phyloP scores from a whole-genome alignment of 2,113 vertebrate species.

The Tyto alba region DNA sequence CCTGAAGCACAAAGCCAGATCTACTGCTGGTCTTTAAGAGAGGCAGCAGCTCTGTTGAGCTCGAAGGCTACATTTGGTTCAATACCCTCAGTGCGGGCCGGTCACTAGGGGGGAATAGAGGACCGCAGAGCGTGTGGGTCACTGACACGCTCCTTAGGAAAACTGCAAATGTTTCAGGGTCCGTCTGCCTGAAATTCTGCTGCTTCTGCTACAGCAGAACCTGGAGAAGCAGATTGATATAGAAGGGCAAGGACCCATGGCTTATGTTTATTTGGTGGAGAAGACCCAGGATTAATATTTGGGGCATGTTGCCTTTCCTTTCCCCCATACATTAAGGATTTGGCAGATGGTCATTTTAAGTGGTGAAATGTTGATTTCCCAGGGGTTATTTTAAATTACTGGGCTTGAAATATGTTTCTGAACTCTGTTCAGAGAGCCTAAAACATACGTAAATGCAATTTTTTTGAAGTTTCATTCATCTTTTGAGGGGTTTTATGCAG shows the following conservation, averaged over 20 bases:
- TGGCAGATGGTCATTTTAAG: not conserved
- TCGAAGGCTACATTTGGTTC: not conserved
- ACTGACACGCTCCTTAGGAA: not conserved
- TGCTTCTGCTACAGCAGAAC: not conserved
- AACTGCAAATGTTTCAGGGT: not conserved
- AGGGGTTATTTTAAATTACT: not conserved
- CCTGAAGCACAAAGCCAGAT: not conserved
- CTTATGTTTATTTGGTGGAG: not conserved
- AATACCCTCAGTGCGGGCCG: not conserved
- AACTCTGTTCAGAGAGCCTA: not conserved
- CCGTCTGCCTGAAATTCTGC: not conserved
- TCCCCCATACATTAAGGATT: not conserved
- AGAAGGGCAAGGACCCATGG: not conserved
- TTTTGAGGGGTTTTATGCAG: not conserved
- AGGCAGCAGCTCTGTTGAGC: not conserved
- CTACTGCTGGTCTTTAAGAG: not conserved
- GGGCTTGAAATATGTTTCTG: not conserved
- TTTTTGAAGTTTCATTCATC: not conserved
- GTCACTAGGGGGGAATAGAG: slow-evolving; percentile 48
- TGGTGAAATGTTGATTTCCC: not conserved
- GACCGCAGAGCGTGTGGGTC: not conserved
- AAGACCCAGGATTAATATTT: not conserved
- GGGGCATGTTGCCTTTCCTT: not conserved
- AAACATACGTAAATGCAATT: not conserved
- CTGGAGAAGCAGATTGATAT: not conserved